Base-by-base conservation (phyloP, 2,113 vertebrate genomes). In the Cyanoderma ruficeps region DNA sequence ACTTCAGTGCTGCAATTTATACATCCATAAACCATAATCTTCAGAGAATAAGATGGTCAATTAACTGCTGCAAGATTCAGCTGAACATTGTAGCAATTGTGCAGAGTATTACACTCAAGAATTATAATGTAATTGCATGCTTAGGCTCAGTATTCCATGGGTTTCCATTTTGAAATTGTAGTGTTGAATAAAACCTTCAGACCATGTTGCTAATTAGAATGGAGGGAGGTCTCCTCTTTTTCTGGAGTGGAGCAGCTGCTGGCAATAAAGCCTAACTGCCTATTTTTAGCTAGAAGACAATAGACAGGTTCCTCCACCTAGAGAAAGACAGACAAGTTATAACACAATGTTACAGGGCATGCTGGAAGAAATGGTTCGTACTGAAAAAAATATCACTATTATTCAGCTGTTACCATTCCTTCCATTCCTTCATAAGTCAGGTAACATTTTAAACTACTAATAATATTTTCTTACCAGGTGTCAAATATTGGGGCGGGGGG, bases 211-310 rank as follows among this genome's bases (percentile, higher is more conserved):
- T 95, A 85, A 92, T 89, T 69, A 90, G 79, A 94, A 95, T 37
- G 57, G 52, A 71, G 78, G 86, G 82, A 90, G 39, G 23, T 14
- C 22, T 82, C 28, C 55, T 92, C 92, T 77, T 96, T 49, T 53
- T 83, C 72, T 88, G 86, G 57, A 92, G 80, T 39, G 60, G 50
- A 89, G 52, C 75, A 96, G 93, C 93, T 87, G 91, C 46, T 61
- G 75, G 56, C 68, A 83, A 79, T 94, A 91, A 94, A 96, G 82
- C 61, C 35, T 68, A 74, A 88, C 19, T 81, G 64, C 70, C 50
- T 87, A 2, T 78, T 75, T 91, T 68, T 76, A 85, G 78, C 72
- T 87, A 44, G 33, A 82, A 44, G 53, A 69, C 28, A 69, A 63
- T 5, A 52, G 35, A 79, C 65, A 78, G 42, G 41, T 86, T 68